These are phyloP conservation scores for Recurvirostra avosetta DNA, from an alignment of 2,113 vertebrate species.

Conservation along the genomic window DNA sequence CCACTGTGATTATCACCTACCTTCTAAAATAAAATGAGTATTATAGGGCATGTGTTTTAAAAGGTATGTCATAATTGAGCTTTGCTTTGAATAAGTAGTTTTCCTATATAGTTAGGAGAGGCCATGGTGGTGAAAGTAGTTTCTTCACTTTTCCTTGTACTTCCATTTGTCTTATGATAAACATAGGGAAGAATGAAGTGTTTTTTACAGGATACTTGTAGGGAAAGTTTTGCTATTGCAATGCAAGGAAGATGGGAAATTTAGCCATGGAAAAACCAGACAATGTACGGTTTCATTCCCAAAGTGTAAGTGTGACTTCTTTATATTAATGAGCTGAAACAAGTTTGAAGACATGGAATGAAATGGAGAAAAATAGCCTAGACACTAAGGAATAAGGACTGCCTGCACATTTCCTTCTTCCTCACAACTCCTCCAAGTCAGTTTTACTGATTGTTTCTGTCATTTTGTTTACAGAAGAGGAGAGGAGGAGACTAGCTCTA, in stretches of 20 bases:
- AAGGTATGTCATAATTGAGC: background rate
- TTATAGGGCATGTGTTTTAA: background rate
- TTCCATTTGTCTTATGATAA: background rate
- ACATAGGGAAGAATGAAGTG: background rate
- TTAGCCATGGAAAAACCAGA: background rate
- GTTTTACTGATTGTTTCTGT: background rate
- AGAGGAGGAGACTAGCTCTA: background rate
- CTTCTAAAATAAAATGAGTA: background rate
- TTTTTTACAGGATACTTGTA: background rate
- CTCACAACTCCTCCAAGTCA: background rate
- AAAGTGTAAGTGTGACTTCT: background rate
- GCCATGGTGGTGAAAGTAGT: background rate
- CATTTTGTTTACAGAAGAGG: background rate
- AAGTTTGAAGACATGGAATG: background rate
- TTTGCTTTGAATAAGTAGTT: background rate
- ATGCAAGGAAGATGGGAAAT: background rate
- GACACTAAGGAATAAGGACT: background rate
- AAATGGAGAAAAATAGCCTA: background rate
- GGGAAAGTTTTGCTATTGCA: background rate
- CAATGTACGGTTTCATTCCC: background rate
- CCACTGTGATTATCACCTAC: background rate
- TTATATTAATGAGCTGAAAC: background rate
- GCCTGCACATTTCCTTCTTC: background rate
- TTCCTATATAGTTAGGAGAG: background rate
- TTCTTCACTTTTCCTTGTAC: background rate